phyloP scores from a whole-genome alignment of 2,888 invertebrate species.

The Masnerella sp. region DNA sequence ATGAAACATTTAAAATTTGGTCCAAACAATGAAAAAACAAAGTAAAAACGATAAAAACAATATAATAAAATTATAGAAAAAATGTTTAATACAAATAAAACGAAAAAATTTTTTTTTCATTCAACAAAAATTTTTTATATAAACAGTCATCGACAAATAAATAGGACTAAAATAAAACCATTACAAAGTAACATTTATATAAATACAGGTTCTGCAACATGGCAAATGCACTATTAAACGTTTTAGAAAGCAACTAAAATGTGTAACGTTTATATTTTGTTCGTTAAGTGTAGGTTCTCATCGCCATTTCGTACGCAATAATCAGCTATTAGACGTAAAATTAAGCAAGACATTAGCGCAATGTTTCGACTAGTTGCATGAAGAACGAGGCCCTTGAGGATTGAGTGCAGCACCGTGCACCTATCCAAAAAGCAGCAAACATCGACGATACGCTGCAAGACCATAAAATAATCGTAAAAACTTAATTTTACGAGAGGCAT shows the following conservation, averaged over 20 bases:
- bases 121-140: too few species aligned
- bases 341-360: slow-evolving; percentile 45
- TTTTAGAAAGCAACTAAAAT: slow-evolving; percentile 7
- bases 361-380: slow-evolving; percentile 44
- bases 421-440: slow-evolving; percentile 67
- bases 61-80: too few species aligned
- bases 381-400: slow-evolving; percentile 67
- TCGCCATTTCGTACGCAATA: slow-evolving; percentile 20
- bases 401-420: slow-evolving; percentile 64
- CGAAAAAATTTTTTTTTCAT: too few species aligned
- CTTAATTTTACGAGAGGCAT: slow-evolving; percentile 78
- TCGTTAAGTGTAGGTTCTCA: slow-evolving; percentile 5
- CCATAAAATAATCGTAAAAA: slow-evolving; percentile 78
- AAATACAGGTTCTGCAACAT: too few species aligned
- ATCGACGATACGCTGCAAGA: slow-evolving; percentile 74
- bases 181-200: too few species aligned
- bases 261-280: slow-evolving; percentile 10
- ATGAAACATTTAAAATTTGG: too few species aligned
- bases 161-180: too few species aligned
- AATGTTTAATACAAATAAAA: too few species aligned
- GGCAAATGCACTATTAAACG: too few species aligned
- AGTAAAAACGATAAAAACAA: too few species aligned
- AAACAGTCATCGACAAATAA: too few species aligned
- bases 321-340: slow-evolving; percentile 33
- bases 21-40: too few species aligned